A percentile compares a stretch with the other conserved stretches of the same genome.
phyloP scores from a whole-genome alignment of 2,888 invertebrate species.

The Trachelus iudaicus region DNA sequence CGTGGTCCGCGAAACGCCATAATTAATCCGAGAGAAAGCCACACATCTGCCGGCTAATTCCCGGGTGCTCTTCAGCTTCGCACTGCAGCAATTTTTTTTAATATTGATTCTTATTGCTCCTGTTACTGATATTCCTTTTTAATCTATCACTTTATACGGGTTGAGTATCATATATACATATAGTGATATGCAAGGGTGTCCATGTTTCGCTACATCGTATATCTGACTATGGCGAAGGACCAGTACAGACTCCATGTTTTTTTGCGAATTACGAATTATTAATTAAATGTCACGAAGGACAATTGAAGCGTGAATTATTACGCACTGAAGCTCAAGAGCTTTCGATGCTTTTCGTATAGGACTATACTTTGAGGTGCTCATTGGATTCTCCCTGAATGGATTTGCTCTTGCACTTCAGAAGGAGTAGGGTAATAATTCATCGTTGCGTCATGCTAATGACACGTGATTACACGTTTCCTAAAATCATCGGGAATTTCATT shows the following conservation, averaged over 20 bases:
- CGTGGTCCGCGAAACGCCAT: background rate
- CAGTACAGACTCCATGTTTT: background rate
- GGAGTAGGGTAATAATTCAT: conserved; percentile 14
- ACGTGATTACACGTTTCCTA: conserved; percentile 10
- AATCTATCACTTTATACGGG: background rate
- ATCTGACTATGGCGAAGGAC: background rate
- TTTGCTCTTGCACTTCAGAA: conserved; percentile 11
- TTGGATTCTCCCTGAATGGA: background rate
- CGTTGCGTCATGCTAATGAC: conserved; percentile 13
- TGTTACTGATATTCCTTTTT: background rate
- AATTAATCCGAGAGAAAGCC: background rate
- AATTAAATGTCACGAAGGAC: background rate
- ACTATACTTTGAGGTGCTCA: background rate
- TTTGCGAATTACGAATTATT: background rate
- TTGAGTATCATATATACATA: background rate
- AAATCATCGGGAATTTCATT: background rate
- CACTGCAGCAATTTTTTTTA: background rate
- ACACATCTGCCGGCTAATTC: background rate
- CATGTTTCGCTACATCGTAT: background rate
- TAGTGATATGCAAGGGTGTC: background rate
- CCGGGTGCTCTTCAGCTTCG: background rate
- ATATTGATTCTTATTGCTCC: background rate
- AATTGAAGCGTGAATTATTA: background rate
- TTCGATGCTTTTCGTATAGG: background rate
- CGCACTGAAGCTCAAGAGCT: background rate